These are phyloP conservation scores for Doryteuthis pealeii DNA, from an alignment of 1,140 invertebrate genomes.

Conservation along the genomic window DNA sequence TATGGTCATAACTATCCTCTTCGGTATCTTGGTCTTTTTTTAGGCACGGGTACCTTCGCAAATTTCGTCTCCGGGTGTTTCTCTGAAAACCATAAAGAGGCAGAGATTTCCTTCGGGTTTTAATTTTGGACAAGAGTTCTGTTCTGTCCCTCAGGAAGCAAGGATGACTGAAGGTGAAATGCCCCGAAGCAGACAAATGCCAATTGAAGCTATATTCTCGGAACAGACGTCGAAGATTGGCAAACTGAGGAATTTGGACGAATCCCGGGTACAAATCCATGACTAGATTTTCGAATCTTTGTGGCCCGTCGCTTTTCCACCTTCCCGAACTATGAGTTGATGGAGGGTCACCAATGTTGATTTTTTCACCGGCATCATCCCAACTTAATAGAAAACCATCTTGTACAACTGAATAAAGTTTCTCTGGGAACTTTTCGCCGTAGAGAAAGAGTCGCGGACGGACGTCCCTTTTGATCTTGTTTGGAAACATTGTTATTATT, in stretches of 20 bases:
- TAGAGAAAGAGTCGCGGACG: too few species aligned
- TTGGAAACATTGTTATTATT: too few species aligned
- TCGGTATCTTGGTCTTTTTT: not conserved
- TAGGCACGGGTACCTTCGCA: not conserved
- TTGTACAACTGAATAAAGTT: slow-evolving; percentile 42
- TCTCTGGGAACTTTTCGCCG: slow-evolving; percentile 38
- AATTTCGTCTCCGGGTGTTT: not conserved
- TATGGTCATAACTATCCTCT: not conserved
- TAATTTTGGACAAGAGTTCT: slow-evolving; percentile 29
- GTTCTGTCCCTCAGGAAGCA: slow-evolving; percentile 28
- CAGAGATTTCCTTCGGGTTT: slow-evolving; percentile 33
- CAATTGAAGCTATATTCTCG: slow-evolving; percentile 46
- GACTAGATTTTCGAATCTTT: slow-evolving; percentile 34
- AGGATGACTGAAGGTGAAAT: slow-evolving; percentile 39
- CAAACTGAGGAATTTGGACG: slow-evolving; percentile 41
- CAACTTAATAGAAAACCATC: slow-evolving; percentile 41
- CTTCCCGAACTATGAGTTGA: not conserved
- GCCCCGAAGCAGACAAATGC: slow-evolving; percentile 25
- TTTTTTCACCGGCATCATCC: slow-evolving; percentile 29
- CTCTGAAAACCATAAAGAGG: not conserved
- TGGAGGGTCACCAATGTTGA: slow-evolving; percentile 23
- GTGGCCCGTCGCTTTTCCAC: slow-evolving; percentile 21
- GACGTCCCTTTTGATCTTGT: too few species aligned
- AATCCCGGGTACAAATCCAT: slow-evolving; percentile 46
- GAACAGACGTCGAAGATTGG: slow-evolving; percentile 42